phyloP scores from a whole-genome alignment of 2,888 invertebrate genomes.

The Prosapia bicincta region DNA sequence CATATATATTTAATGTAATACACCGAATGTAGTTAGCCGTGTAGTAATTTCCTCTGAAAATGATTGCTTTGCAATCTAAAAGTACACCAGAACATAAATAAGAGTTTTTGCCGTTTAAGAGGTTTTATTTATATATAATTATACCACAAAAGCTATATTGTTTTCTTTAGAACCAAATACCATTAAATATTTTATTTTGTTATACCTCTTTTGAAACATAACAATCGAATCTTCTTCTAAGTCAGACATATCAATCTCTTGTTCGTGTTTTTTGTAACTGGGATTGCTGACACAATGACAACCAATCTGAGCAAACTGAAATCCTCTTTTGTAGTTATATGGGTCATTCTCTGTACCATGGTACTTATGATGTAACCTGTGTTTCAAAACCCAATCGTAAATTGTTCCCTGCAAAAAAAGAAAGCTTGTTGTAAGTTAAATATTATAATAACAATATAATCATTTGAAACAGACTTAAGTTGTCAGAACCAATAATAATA shows the following conservation, averaged over 20 bases:
- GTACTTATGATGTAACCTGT: constrained; percentile 78
- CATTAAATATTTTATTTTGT: background rate
- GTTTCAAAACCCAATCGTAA: constrained; percentile 78
- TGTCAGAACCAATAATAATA: too few relatives aligned
- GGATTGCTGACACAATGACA: constrained; percentile 65
- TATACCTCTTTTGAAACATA: constrained; percentile 76
- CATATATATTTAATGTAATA: too few relatives aligned
- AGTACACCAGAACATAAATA: too few relatives aligned
- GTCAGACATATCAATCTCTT: constrained; percentile 74
- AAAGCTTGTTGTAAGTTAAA: too few relatives aligned
- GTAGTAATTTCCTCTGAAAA: too few relatives aligned
- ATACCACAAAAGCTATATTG: too few relatives aligned
- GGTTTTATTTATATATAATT: too few relatives aligned
- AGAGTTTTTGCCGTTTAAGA: too few relatives aligned
- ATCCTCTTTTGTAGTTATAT: constrained; percentile 73
- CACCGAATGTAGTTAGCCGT: too few relatives aligned
- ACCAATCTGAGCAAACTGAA: constrained; percentile 74
- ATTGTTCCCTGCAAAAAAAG: constrained; percentile 82
- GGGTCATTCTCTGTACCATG: constrained; percentile 81
- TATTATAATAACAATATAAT: too few relatives aligned
- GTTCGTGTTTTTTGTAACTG: constrained; percentile 59
- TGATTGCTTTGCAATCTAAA: too few relatives aligned
- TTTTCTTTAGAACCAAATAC: background rate
- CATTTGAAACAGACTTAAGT: too few relatives aligned
- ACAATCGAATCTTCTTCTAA: constrained; percentile 71